phyloP scores from a whole-genome alignment of 1,140 invertebrate species.

The silkworm (Bombyx mori) region DNA sequence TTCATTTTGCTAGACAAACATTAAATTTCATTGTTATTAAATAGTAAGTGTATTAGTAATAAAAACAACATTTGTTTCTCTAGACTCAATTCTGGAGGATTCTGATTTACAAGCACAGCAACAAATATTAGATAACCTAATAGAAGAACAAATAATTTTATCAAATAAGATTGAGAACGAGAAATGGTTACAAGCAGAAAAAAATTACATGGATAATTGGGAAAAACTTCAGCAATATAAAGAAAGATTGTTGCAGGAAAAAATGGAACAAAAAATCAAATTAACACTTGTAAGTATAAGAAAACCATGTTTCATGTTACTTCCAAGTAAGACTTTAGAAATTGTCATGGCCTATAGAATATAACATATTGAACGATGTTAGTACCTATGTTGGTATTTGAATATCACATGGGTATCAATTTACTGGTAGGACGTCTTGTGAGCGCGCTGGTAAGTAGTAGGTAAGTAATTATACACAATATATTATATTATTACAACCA shows the following conservation, averaged over 20 bases:
- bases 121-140: slow-evolving; percentile 44
- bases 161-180: slow-evolving; percentile 62
- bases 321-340: too few relatives aligned
- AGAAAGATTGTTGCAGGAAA: slow-evolving; percentile 60
- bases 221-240: slow-evolving; percentile 64
- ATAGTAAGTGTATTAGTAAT: too few relatives aligned
- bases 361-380: neutral
- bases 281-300: slow-evolving; percentile 45
- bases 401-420: neutral
- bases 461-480: too few relatives aligned
- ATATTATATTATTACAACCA: too few relatives aligned
- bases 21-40: too few relatives aligned
- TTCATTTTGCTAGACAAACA: too few relatives aligned
- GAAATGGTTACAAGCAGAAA: slow-evolving; percentile 61
- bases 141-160: slow-evolving; percentile 53
- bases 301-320: neutral
- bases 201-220: slow-evolving; percentile 70
- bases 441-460: too few relatives aligned
- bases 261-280: slow-evolving; percentile 69
- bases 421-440: neutral
- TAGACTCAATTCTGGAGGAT: too few relatives aligned
- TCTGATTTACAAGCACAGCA: slow-evolving; percentile 12
- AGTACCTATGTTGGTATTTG: neutral
- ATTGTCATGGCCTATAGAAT: neutral
- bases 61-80: neutral